These are phyloP conservation scores for Aporophyla lueneburgensis DNA, from an alignment of 2,888 invertebrate species.

Conservation along the genomic window DNA sequence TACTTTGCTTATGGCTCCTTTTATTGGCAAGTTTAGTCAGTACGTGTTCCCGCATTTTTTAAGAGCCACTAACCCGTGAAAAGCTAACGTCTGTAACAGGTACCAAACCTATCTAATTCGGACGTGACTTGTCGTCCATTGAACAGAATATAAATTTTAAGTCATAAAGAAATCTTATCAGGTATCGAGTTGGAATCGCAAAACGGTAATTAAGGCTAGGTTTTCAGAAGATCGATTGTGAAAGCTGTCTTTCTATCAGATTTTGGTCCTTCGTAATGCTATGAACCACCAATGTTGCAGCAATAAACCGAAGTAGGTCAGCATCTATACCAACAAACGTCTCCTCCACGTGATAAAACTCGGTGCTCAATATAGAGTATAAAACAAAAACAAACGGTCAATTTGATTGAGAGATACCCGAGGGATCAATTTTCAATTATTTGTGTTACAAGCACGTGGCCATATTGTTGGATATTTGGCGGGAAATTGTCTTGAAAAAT, in stretches of 20 bases:
- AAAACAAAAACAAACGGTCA: constrained; percentile 58
- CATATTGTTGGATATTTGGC: constrained; percentile 67
- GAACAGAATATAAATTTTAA: constrained; percentile 65
- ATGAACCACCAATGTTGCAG: background rate
- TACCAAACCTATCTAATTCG: constrained; percentile 64
- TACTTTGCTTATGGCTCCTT: constrained; percentile 52
- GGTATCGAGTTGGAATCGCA: constrained; percentile 44
- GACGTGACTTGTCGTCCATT: constrained; percentile 68
- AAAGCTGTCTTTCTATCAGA: background rate
- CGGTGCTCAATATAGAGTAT: constrained; percentile 32
- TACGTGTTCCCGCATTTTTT: constrained; percentile 60
- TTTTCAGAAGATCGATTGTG: constrained; percentile 14
- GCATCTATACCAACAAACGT: background rate
- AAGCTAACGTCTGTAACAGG: constrained; percentile 65
- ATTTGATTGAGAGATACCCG: constrained; percentile 68
- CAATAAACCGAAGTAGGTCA: constrained; percentile 19
- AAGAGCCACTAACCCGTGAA: constrained; percentile 55
- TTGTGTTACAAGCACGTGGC: constrained; percentile 62
- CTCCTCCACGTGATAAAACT: constrained; percentile 8
- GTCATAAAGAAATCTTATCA: constrained; percentile 61
- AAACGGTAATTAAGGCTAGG: constrained; percentile 6
- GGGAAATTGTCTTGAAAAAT: constrained; percentile 71
- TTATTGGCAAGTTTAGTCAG: constrained; percentile 60
- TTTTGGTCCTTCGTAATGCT: background rate
- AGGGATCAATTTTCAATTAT: constrained; percentile 70